Conservation (phyloP, 1,140 invertebrate genomes). For the Eueides isabella region DNA sequence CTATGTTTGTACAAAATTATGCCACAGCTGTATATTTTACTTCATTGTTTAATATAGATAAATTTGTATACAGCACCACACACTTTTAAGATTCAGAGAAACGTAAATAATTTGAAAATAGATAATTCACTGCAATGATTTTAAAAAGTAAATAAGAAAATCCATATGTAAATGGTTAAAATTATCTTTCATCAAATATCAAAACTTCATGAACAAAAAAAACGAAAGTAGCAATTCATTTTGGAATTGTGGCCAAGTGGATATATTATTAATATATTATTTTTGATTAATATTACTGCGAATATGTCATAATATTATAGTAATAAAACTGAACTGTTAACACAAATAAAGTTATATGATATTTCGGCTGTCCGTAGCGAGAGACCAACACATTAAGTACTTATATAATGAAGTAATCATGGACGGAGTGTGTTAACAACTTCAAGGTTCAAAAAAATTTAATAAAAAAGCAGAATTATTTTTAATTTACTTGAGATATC, state of each 20-base stretch:
- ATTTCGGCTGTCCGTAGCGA: conserved; percentile 33
- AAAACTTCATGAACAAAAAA: not conserved
- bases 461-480: not conserved
- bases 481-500: not conserved
- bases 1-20: conserved; percentile 34
- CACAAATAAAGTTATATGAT: conserved; percentile 32
- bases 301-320: not conserved
- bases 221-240: not conserved
- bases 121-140: not conserved
- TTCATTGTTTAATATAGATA: not conserved
- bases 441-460: conserved; percentile 38
- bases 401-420: conserved; percentile 70
- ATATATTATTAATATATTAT: no score
- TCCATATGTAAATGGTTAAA: not conserved
- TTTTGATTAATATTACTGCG: no score
- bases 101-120: not conserved
- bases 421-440: conserved; percentile 72
- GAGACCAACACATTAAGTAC: conserved; percentile 77
- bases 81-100: not conserved
- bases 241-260: not conserved
- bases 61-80: not conserved
- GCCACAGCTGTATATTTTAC: conserved; percentile 11
- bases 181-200: not conserved
- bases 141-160: not conserved
- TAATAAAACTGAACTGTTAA: conserved; percentile 28